Conservation (phyloP, 1,140 invertebrate species). For the Euglossa dilemma region DNA sequence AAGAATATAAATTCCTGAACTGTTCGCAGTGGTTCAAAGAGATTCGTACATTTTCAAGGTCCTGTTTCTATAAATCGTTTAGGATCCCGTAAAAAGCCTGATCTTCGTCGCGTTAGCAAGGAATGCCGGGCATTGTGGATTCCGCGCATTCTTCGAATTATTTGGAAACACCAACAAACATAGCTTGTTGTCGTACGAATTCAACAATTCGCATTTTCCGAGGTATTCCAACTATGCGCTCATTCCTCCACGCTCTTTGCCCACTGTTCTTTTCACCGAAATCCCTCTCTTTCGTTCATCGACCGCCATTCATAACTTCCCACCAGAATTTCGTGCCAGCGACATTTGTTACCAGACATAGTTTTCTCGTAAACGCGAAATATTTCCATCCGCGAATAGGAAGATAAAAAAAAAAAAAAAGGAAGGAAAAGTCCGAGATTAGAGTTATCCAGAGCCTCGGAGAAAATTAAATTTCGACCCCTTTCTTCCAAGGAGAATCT, state of each 20-base stretch:
- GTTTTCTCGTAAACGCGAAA: not conserved
- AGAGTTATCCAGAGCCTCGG: not conserved
- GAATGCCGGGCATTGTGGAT: slow-evolving; percentile 5
- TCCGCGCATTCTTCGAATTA: slow-evolving; percentile 23
- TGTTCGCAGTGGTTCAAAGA: not conserved
- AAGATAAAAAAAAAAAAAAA: not conserved
- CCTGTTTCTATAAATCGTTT: not conserved
- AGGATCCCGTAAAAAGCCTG: not conserved
- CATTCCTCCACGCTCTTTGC: not conserved
- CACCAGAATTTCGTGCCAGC: not conserved
- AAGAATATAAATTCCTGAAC: not conserved
- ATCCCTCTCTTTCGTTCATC: slow-evolving; percentile 6
- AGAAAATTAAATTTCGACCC: not conserved
- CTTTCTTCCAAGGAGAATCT: not conserved
- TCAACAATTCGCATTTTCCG: slow-evolving; percentile 42
- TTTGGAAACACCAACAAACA: slow-evolving; percentile 31
- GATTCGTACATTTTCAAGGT: not conserved
- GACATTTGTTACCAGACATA: not conserved
- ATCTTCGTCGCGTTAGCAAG: slow-evolving; percentile 5
- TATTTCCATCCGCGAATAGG: not conserved
- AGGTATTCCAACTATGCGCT: slow-evolving; percentile 26
- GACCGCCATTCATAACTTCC: slow-evolving; percentile 10
- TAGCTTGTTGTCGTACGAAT: slow-evolving; percentile 27
- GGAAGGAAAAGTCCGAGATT: not conserved
- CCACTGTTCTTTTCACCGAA: slow-evolving; percentile 8